Evolutionary conservation across 1,140 invertebrate genomes (phyloP).

Genomic region (Anastrepha obliqua): DNA sequence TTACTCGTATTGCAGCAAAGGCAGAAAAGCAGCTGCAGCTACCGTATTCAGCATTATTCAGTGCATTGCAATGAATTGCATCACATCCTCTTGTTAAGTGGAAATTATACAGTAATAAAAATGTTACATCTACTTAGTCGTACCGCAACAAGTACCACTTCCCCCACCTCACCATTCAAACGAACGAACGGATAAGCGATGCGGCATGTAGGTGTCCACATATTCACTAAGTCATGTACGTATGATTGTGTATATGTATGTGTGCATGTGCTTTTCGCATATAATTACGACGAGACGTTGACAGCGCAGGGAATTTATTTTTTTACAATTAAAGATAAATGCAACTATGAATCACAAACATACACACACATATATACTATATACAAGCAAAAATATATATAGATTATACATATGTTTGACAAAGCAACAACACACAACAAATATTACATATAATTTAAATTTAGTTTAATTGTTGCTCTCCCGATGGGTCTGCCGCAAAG

Average conservation of each 20-base stretch:
- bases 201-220: not conserved
- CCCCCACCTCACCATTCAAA: not conserved
- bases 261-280: slow-evolving; percentile 20
- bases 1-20: not conserved
- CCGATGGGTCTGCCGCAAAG: slow-evolving; percentile 60
- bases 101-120: slow-evolving; percentile 52
- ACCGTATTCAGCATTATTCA: slow-evolving; percentile 4
- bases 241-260: slow-evolving; percentile 23
- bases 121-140: slow-evolving; percentile 49
- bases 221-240: not conserved
- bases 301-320: slow-evolving; percentile 42
- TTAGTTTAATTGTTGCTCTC: slow-evolving; percentile 74
- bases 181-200: not conserved
- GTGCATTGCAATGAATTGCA: slow-evolving; percentile 43
- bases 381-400: not conserved
- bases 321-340: slow-evolving; percentile 45
- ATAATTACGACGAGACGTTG: not conserved
- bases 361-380: not conserved
- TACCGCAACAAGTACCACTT: slow-evolving; percentile 10
- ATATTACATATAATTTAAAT: slow-evolving; percentile 72
- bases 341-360: slow-evolving; percentile 1
- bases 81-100: slow-evolving; percentile 53
- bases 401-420: not conserved
- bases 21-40: not conserved
- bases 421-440: slow-evolving; percentile 60